Evolutionary conservation across 2,113 vertebrate genomes (phyloP).

Genomic region (Mustela lutreola): DNA sequence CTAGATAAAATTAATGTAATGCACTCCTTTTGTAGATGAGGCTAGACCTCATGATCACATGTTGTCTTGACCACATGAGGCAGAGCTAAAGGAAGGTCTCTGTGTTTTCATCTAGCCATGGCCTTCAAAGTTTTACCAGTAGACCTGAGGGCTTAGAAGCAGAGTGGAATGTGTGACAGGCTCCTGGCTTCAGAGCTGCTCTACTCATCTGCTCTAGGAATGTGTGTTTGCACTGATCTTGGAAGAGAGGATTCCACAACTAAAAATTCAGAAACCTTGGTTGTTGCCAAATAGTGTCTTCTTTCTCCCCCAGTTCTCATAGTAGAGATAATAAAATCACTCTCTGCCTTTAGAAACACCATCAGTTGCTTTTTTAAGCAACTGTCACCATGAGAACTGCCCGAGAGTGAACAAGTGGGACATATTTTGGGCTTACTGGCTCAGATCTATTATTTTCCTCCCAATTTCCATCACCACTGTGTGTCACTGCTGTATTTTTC

Average conservation of each 20-base stretch:
- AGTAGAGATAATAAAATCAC: not conserved
- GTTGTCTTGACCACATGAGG: not conserved
- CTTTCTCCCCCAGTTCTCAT: not conserved
- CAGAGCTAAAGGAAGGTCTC: not conserved
- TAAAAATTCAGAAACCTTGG: not conserved
- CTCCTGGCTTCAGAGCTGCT: not conserved
- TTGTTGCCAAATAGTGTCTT: not conserved
- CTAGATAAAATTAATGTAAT: not conserved
- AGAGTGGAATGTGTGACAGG: not conserved
- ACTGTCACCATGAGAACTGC: not conserved
- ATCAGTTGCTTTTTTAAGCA: not conserved
- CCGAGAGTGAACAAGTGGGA: not conserved
- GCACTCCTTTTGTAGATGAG: not conserved
- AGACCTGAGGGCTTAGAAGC: not conserved
- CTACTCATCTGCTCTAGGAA: not conserved
- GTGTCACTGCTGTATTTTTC: slow-evolving; percentile 33
- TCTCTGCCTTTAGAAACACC: not conserved
- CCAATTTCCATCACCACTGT: not conserved
- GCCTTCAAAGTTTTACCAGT: not conserved
- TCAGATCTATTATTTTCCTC: slow-evolving; percentile 9
- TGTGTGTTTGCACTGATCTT: not conserved
- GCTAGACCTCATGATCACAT: not conserved
- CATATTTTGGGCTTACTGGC: not conserved
- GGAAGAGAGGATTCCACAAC: not conserved
- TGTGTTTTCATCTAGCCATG: not conserved